A percentile compares a stretch with the other conserved stretches of the same genome.
Evolutionary conservation across 2,797 vertebrate genomes (phyloP).

Genomic region (Sebastes matsubarae): DNA sequence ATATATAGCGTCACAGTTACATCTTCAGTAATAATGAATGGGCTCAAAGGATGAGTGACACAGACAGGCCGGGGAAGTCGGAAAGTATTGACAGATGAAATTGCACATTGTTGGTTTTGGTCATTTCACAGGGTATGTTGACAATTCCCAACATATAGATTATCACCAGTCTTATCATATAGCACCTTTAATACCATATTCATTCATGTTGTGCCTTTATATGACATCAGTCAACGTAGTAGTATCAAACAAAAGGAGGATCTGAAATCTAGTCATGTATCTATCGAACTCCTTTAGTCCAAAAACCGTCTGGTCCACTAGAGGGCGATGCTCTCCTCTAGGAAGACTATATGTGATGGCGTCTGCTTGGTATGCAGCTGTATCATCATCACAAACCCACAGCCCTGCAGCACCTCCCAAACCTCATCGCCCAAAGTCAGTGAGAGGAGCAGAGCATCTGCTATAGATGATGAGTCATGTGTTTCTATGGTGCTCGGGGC

Average conservation of each 20-base stretch:
- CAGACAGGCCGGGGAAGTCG: not conserved
- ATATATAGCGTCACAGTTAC: not conserved
- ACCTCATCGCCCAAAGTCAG: conserved; percentile 46
- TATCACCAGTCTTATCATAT: not conserved
- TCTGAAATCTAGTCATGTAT: not conserved
- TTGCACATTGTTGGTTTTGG: not conserved
- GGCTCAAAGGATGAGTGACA: not conserved
- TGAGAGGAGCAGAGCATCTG: conserved; percentile 52
- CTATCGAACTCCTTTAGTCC: not conserved
- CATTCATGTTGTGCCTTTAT: not conserved
- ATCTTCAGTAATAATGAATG: not conserved
- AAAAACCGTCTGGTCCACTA: conserved; percentile 46
- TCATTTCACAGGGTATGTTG: not conserved
- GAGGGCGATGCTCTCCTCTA: conserved; percentile 50
- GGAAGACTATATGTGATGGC: not conserved
- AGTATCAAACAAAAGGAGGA: not conserved
- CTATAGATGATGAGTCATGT: conserved; percentile 56
- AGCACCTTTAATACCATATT: not conserved
- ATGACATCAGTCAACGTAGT: not conserved
- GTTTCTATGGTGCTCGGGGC: conserved; percentile 49
- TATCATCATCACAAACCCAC: conserved; percentile 17
- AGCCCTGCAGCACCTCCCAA: conserved; percentile 50
- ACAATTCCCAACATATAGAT: not conserved
- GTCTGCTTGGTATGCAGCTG: conserved; percentile 46
- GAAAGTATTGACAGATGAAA: not conserved